These are phyloP conservation scores for Athalia circularis DNA, from an alignment of 2,888 invertebrate species.

Conservation along the genomic window DNA sequence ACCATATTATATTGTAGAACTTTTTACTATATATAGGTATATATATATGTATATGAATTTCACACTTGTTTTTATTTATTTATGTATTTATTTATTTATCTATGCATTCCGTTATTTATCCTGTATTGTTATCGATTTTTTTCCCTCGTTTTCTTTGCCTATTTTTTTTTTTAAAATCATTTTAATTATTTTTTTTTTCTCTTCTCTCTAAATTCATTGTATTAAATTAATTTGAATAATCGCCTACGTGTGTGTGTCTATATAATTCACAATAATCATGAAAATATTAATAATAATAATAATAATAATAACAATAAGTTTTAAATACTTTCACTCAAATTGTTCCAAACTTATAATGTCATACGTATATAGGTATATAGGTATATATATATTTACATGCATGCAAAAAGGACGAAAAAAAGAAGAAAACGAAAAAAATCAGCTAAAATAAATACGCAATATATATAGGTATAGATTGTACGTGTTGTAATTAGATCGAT, in stretches of 20 bases:
- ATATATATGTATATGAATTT: constrained; percentile 32
- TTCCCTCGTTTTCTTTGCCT: constrained; percentile 54
- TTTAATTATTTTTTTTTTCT: background rate
- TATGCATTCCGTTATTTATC: background rate
- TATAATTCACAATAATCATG: background rate
- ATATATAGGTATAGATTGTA: too few species aligned
- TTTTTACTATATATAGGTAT: background rate
- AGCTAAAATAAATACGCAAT: too few species aligned
- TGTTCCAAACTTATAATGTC: background rate
- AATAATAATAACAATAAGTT: background rate
- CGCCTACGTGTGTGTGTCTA: constrained; percentile 25
- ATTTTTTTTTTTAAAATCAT: too few species aligned
- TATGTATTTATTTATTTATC: background rate
- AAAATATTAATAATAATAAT: background rate
- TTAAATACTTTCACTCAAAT: background rate
- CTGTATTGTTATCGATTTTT: constrained; percentile 30
- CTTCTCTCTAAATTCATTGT: background rate
- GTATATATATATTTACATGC: too few species aligned
- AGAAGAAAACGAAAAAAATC: too few species aligned
- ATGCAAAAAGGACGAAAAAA: too few species aligned
- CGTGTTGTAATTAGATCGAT: too few species aligned
- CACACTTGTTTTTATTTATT: constrained; percentile 55
- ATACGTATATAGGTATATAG: too few species aligned
- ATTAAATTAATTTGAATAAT: constrained; percentile 66
- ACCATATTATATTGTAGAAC: background rate